Evolutionary conservation across 2,888 invertebrate species (phyloP), one percentile per base, ranked within the genome.

Genomic region (Steinernema scapterisci): DNA sequence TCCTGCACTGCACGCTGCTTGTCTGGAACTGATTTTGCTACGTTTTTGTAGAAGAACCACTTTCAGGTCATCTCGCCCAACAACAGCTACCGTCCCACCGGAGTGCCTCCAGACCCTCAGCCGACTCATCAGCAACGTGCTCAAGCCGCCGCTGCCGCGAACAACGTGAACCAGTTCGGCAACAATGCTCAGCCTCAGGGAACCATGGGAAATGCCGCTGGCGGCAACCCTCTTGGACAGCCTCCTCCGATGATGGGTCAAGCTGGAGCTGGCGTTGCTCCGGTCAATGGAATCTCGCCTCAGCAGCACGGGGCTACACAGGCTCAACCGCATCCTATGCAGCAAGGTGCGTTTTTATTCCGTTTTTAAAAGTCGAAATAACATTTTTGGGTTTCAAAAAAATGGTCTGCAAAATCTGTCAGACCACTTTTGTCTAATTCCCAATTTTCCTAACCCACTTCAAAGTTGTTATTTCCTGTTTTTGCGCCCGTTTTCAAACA

Each of bases 41-140:
- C 48, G 48, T 48, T 48, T 48, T 19, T 48, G 16, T 48, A 48
- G 48, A 48, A 27, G 25, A 27, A 13, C 16, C 63, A 19, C 63
- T 63, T 63, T 27, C 63, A 63, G 63, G 63, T 31, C 31, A 63
- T 63, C 63, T 63, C 63, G 63, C 63, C 63, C 7, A 63, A 63
- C 63, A 52, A n/a, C n/a, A 25, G 63, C 63, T 31, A 63, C 63
- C 63, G 63, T 5, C 31, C 63, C 13, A 27, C 63, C 3, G 63
- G 63, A 31, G 63, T 63, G 27, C 81, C 81, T 23, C 81, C 81
- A 21, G 81, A 81, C 56, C 81, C 81, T 16, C 81, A 83, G 51
- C 81, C 81, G 44, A 81, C 82, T 16, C 82, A 83, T 46, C 81
- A 81, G 48, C 82, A 80, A 25, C 51, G 71, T 25, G 43, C 31